Evolutionary conservation across 2,797 vertebrate genomes (phyloP).

Genomic region (Borostomias antarcticus): DNA sequence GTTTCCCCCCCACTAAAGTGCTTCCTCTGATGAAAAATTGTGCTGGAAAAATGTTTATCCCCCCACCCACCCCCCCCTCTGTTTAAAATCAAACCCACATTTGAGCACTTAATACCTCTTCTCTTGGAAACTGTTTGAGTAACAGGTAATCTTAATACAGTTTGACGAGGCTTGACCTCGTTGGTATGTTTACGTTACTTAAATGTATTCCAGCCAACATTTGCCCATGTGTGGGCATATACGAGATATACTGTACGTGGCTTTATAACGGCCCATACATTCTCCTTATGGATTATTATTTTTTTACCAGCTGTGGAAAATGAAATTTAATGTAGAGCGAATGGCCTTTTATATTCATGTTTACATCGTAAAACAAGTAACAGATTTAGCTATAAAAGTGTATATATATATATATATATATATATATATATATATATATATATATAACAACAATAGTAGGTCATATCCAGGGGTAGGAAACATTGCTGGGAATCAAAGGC

Average conservation of each 20-base stretch:
- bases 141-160: slow-evolving; percentile 66
- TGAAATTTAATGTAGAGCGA: background rate
- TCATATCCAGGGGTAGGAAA: too few relatives aligned
- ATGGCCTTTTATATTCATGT: background rate
- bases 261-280: slow-evolving; percentile 5
- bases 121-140: slow-evolving; percentile 66
- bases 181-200: slow-evolving; percentile 56
- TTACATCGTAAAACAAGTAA: slow-evolving; percentile 1
- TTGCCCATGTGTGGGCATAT: slow-evolving; percentile 22
- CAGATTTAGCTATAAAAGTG: too few relatives aligned
- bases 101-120: slow-evolving; percentile 65
- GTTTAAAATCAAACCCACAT: slow-evolving; percentile 67
- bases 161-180: slow-evolving; percentile 64
- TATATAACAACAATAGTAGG: too few relatives aligned
- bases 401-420: too few relatives aligned
- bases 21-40: slow-evolving; percentile 65
- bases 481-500: too few relatives aligned
- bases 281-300: slow-evolving; percentile 3
- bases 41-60: slow-evolving; percentile 65
- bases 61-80: slow-evolving; percentile 36
- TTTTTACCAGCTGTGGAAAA: slow-evolving; percentile 7
- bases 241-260: slow-evolving; percentile 21
- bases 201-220: slow-evolving; percentile 58
- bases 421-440: too few relatives aligned
- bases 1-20: slow-evolving; percentile 54